Evolutionary conservation across 2,888 invertebrate genomes (phyloP).

Genomic region (Phaonia tiefii): DNA sequence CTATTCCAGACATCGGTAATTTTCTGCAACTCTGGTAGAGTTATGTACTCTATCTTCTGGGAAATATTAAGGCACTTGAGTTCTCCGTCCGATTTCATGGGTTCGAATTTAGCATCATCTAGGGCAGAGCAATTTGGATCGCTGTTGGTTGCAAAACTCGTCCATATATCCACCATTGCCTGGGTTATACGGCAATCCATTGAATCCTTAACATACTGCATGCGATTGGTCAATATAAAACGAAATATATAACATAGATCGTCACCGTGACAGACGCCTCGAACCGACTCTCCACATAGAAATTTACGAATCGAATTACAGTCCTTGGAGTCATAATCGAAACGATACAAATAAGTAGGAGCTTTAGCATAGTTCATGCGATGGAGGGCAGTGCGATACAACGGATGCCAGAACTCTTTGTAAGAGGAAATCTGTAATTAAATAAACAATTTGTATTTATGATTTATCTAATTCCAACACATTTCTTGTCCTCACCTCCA

Average conservation of each 20-base stretch:
- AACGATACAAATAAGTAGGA: conserved; percentile 79
- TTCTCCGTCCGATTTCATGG: conserved; percentile 67
- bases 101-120: conserved; percentile 69
- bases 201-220: conserved; percentile 68
- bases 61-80: conserved; percentile 77
- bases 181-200: conserved; percentile 73
- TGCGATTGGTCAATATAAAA: conserved; percentile 73
- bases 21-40: conserved; percentile 75
- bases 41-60: conserved; percentile 71
- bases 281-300: conserved; percentile 73
- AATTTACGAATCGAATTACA: conserved; percentile 75
- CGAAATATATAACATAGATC: conserved; percentile 78
- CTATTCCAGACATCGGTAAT: conserved; percentile 74
- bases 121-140: conserved; percentile 76
- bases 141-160: conserved; percentile 76
- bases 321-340: conserved; percentile 77
- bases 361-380: conserved; percentile 73
- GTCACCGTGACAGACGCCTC: conserved; percentile 79
- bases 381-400: conserved; percentile 73
- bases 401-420: conserved; percentile 78
- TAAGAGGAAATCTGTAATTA: conserved; percentile 72
- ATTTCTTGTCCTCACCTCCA: conserved; percentile 69
- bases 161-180: conserved; percentile 76
- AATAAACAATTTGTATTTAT: not conserved
- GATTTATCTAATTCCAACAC: not conserved